A percentile compares a stretch with the other conserved stretches of the same genome.
Evolutionary conservation across 2,888 invertebrate species (phyloP).

Genomic region (Stomorhina lunata): DNA sequence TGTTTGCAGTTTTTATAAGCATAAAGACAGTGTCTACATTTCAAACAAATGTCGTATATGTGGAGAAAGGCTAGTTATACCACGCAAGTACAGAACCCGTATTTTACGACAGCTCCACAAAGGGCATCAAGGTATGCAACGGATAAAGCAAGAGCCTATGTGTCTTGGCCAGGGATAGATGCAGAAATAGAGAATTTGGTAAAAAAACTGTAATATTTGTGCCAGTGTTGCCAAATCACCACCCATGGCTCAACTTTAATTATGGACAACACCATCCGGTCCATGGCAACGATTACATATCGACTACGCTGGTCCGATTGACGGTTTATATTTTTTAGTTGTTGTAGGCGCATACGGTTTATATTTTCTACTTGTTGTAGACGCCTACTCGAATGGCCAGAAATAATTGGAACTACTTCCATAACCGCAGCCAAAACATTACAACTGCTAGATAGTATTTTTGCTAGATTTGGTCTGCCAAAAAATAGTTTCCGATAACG

Average conservation of each 20-base stretch:
- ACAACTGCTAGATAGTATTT: slow-evolving; percentile 15
- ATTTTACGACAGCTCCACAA: background rate
- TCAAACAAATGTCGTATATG: background rate
- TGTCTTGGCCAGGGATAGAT: slow-evolving; percentile 1
- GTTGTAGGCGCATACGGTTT: slow-evolving; percentile 39
- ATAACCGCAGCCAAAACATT: slow-evolving; percentile 24
- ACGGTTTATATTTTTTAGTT: background rate
- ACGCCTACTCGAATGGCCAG: slow-evolving; percentile 32
- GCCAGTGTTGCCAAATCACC: background rate
- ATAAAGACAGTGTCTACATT: background rate
- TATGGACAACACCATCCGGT: too few species aligned
- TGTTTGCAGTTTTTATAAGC: background rate
- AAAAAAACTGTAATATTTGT: background rate
- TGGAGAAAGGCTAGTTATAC: background rate
- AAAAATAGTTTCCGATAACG: slow-evolving; percentile 40
- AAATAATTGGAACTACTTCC: slow-evolving; percentile 3
- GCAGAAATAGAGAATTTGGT: background rate
- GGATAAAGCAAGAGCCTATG: slow-evolving; percentile 3
- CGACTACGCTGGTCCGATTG: slow-evolving; percentile 34
- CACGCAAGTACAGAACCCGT: background rate
- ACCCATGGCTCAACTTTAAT: too few species aligned
- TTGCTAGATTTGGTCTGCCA: slow-evolving; percentile 32
- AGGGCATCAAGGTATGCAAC: slow-evolving; percentile 5
- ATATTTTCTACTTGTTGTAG: slow-evolving; percentile 45
- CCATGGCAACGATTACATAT: slow-evolving; percentile 25